Conservation (phyloP, 2,888 invertebrate species). For the Aphodius granarius region DNA sequence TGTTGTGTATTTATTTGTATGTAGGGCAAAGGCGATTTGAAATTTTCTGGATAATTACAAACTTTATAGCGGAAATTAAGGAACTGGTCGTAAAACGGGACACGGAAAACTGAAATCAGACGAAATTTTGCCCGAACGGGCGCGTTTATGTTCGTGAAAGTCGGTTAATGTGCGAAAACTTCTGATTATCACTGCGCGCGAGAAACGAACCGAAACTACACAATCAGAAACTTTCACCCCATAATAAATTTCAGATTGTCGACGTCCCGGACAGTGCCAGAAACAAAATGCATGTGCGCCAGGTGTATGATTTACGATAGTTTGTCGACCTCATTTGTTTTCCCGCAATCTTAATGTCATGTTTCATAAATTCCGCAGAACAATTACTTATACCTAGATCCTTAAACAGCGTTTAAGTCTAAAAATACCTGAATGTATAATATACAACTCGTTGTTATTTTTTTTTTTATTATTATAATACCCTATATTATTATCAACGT, state of each 20-base stretch:
- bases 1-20: not conserved
- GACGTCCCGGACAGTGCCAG: not conserved
- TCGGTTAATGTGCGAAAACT: not conserved
- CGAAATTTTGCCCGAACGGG: not conserved
- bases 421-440: not conserved
- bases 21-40: not conserved
- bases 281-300: not conserved
- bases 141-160: not conserved
- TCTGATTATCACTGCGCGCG: not conserved
- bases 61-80: not conserved
- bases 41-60: not conserved
- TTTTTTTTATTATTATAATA: not conserved
- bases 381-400: not conserved
- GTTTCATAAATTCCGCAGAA: not conserved
- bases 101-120: not conserved
- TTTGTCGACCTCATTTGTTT: not conserved
- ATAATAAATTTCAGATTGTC: not conserved
- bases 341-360: not conserved
- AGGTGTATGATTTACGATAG: not conserved
- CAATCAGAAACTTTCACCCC: not conserved
- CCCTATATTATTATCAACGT: not conserved
- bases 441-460: not conserved
- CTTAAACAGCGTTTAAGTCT: not conserved
- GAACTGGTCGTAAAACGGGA: not conserved
- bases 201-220: not conserved